These are phyloP conservation scores for Syngnathus rostellatus DNA, from an alignment of 2,797 vertebrate species.

Conservation along the genomic window DNA sequence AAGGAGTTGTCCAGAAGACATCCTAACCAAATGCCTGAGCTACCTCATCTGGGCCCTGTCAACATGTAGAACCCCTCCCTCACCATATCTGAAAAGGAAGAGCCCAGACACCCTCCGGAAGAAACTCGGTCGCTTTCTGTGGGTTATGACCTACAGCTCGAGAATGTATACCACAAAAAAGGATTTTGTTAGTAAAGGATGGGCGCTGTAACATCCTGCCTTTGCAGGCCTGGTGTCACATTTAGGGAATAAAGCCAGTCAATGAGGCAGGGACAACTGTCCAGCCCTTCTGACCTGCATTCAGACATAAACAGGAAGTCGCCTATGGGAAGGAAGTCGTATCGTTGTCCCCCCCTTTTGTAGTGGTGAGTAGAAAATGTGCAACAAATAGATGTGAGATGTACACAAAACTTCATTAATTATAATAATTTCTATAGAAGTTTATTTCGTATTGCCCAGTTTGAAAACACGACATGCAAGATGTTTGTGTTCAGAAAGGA, in stretches of 20 bases:
- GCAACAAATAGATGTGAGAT: slow-evolving; percentile 13
- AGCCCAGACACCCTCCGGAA: no score
- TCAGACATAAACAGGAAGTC: slow-evolving; percentile 70
- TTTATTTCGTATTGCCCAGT: slow-evolving; percentile 5
- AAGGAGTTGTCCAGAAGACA: no score
- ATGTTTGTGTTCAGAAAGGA: slow-evolving; percentile 18
- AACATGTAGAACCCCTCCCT: no score
- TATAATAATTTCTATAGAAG: slow-evolving; percentile 9
- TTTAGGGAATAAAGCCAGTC: slow-evolving; percentile 25
- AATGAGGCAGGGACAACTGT: slow-evolving; percentile 32
- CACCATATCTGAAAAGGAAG: no score
- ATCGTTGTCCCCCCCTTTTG: slow-evolving; percentile 41
- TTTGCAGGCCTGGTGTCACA: slow-evolving; percentile 31
- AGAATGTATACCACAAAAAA: not conserved
- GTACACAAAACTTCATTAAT: slow-evolving; percentile 2
- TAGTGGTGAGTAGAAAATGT: slow-evolving; percentile 29
- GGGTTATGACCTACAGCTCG: no score
- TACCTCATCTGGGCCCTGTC: no score
- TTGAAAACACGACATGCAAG: slow-evolving; percentile 4
- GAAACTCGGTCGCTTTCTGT: no score
- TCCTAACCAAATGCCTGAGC: no score
- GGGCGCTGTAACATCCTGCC: slow-evolving; percentile 20
- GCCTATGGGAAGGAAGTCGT: slow-evolving; percentile 64
- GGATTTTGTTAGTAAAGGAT: slow-evolving; percentile 1
- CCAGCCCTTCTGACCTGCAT: slow-evolving; percentile 55